These are phyloP conservation scores for Plumapathes pennacea DNA, from an alignment of 92 coral and sea anemone species.

Conservation along the genomic window DNA sequence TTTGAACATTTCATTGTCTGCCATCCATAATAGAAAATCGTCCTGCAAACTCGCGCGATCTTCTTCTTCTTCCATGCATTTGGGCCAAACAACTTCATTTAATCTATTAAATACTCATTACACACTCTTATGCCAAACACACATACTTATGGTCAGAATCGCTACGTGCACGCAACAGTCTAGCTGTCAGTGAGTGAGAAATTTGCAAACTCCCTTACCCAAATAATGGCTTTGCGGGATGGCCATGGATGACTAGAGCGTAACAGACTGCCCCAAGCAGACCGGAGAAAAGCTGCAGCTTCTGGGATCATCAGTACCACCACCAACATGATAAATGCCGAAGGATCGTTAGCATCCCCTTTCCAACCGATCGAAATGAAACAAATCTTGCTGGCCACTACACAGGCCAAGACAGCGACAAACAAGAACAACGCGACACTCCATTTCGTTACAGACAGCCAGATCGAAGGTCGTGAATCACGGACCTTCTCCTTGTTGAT, in stretches of 20 bases:
- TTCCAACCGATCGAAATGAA: constrained; percentile 64
- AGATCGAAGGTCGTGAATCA: constrained; percentile 67
- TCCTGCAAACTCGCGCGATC: too few relatives aligned
- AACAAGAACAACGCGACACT: constrained; percentile 61
- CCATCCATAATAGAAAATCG: too few relatives aligned
- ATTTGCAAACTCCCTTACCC: too few relatives aligned
- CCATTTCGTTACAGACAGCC: constrained; percentile 66
- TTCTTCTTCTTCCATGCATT: too few relatives aligned
- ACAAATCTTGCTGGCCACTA: constrained; percentile 80
- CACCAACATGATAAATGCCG: constrained; percentile 75
- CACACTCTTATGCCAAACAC: too few relatives aligned
- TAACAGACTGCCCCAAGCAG: constrained; percentile 52
- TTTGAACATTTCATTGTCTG: too few relatives aligned
- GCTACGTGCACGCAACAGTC: too few relatives aligned
- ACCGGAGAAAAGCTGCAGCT: constrained; percentile 41
- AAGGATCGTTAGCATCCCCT: too few relatives aligned
- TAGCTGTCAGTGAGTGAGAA: too few relatives aligned
- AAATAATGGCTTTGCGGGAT: constrained; percentile 43
- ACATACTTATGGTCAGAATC: too few relatives aligned
- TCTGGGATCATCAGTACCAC: constrained; percentile 80
- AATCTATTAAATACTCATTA: too few relatives aligned
- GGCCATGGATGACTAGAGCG: constrained; percentile 75
- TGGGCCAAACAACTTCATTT: too few relatives aligned
- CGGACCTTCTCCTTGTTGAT: constrained; percentile 41
- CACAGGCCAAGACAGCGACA: constrained; percentile 60